Conservation (phyloP, 1,140 invertebrate genomes). For the Campoletis sonorensis region DNA sequence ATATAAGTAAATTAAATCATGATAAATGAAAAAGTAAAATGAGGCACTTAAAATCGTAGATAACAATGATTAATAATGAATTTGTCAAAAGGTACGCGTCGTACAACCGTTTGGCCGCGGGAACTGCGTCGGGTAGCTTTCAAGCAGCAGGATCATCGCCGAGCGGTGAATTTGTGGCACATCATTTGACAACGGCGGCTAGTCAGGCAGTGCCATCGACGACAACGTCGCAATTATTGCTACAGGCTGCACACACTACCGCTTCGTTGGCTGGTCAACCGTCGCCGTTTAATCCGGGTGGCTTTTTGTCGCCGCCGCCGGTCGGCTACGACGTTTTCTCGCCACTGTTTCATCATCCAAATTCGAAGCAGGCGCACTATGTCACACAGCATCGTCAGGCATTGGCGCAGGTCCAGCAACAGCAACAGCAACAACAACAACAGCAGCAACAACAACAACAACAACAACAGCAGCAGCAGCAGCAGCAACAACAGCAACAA, state of each 20-base stretch:
- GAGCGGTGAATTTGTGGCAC: conserved; percentile 80
- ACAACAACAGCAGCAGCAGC: conserved; percentile 45
- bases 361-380: conserved; percentile 81
- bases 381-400: conserved; percentile 79
- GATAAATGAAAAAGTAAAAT: no score
- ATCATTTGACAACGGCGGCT: conserved; percentile 77
- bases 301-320: conserved; percentile 82
- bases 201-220: conserved; percentile 78
- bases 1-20: no score
- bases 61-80: conserved; percentile 41
- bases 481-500: conserved; percentile 55
- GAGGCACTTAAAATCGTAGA: not conserved
- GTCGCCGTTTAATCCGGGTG: conserved; percentile 82
- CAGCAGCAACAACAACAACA: conserved; percentile 62
- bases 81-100: conserved; percentile 77
- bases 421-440: conserved; percentile 29
- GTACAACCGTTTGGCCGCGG: conserved; percentile 82
- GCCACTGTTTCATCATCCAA: conserved; percentile 83
- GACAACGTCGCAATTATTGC: conserved; percentile 79
- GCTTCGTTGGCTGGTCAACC: conserved; percentile 80
- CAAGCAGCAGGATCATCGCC: conserved; percentile 67
- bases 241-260: conserved; percentile 81
- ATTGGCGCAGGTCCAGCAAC: conserved; percentile 75
- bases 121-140: conserved; percentile 79
- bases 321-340: conserved; percentile 85